Evolutionary conservation across 2,888 invertebrate species (phyloP).

Genomic region (Clanis bilineata): DNA sequence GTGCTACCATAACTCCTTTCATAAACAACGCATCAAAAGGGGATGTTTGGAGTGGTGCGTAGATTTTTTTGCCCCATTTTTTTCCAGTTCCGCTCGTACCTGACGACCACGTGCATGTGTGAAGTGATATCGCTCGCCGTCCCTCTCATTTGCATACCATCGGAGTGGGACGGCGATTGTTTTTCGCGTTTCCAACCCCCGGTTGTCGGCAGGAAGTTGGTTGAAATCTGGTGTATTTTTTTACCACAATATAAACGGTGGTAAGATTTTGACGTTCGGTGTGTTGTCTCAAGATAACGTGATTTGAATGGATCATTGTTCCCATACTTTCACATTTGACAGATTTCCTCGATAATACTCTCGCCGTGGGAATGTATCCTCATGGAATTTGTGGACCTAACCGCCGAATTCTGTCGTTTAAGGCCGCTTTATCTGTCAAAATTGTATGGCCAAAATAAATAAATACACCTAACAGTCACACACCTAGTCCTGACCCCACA

Average conservation of each 20-base stretch:
- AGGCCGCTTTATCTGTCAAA: no score
- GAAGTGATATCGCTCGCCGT: conserved; percentile 45
- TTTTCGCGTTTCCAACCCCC: conserved; percentile 63
- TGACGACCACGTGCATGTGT: conserved; percentile 73
- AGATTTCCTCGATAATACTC: conserved; percentile 32
- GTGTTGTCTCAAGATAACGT: conserved; percentile 58
- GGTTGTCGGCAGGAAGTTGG: conserved; percentile 72
- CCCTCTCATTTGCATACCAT: conserved; percentile 41
- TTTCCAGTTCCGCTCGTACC: conserved; percentile 63
- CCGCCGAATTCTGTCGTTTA: no score
- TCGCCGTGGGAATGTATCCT: conserved; percentile 30
- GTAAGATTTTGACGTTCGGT: conserved; percentile 60
- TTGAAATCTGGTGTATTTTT: conserved; percentile 77
- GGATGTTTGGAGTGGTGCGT: conserved; percentile 76
- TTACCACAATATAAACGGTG: conserved; percentile 67
- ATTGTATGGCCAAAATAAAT: no score
- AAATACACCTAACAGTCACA: no score
- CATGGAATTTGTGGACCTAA: not conserved
- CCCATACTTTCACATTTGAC: conserved; percentile 40
- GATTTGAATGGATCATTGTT: conserved; percentile 67
- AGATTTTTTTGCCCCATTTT: conserved; percentile 59
- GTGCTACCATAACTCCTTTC: conserved; percentile 66
- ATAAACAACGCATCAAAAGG: conserved; percentile 75
- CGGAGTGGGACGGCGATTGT: conserved; percentile 46
- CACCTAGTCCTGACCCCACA: no score